Evolutionary conservation across 2,113 vertebrate genomes (phyloP).

Genomic region (Apteryx owenii): DNA sequence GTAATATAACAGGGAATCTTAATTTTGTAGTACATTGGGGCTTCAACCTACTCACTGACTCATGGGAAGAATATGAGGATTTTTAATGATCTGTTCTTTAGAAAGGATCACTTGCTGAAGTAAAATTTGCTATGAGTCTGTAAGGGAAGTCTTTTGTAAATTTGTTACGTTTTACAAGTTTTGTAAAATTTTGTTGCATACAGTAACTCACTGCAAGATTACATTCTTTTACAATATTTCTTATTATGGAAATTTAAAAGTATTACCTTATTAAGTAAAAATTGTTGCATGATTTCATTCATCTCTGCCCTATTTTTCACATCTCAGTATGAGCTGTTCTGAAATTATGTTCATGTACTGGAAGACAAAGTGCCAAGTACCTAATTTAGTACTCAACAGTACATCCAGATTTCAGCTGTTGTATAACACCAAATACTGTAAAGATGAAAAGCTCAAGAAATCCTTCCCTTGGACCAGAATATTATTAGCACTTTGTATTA

Average conservation of each 20-base stretch:
- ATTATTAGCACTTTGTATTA: background rate
- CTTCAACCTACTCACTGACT: background rate
- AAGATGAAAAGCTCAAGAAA: background rate
- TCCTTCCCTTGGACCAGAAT: background rate
- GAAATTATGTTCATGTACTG: constrained; percentile 56
- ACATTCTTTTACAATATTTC: background rate
- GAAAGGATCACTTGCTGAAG: background rate
- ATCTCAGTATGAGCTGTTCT: constrained; percentile 55
- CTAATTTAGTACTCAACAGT: constrained; percentile 53
- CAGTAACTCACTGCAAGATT: background rate
- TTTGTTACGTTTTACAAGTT: background rate
- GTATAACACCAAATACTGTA: constrained; percentile 41
- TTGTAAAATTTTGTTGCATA: background rate
- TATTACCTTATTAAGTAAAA: constrained; percentile 62
- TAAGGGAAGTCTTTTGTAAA: accelerated
- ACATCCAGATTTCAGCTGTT: constrained; percentile 54
- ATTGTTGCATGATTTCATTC: background rate
- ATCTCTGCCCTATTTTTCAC: constrained; percentile 42
- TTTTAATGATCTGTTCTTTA: background rate
- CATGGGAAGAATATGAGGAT: background rate
- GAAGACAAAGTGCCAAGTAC: constrained; percentile 58
- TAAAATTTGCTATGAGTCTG: background rate
- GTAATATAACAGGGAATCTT: background rate
- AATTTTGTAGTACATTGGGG: background rate
- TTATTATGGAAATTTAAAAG: background rate